Evolutionary conservation across 2,888 invertebrate genomes (phyloP).

Genomic region (Cheilosia scutellata): DNA sequence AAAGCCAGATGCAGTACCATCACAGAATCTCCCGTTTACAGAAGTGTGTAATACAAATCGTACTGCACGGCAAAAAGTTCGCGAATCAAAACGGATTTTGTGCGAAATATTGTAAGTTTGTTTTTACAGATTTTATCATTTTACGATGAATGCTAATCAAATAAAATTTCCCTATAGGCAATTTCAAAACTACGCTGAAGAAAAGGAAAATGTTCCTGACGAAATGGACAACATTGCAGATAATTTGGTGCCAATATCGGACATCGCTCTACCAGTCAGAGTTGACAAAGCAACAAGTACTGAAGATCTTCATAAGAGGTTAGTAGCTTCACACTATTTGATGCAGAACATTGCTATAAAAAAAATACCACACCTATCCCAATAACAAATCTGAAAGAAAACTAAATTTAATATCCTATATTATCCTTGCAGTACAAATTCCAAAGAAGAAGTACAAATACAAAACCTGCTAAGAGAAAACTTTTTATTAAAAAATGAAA

Average conservation of each 20-base stretch:
- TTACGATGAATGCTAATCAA: neutral
- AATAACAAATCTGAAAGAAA: neutral
- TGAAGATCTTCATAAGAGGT: neutral
- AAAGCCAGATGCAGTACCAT: too few relatives aligned
- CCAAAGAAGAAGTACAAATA: neutral
- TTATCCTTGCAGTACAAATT: neutral
- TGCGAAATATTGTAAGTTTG: slow-evolving; percentile 2
- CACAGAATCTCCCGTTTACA: too few relatives aligned
- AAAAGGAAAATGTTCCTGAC: neutral
- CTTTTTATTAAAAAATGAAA: neutral
- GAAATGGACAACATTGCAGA: neutral
- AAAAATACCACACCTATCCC: too few relatives aligned
- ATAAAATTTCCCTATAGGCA: neutral
- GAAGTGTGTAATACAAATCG: neutral
- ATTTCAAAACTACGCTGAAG: neutral
- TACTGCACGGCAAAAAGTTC: neutral
- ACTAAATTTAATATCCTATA: neutral
- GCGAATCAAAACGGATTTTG: neutral
- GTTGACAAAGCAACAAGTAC: slow-evolving; percentile 2
- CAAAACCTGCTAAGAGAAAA: neutral
- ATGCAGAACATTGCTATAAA: neutral
- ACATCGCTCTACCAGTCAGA: neutral
- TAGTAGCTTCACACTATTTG: neutral
- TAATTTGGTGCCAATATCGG: neutral
- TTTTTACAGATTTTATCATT: neutral